These are phyloP conservation scores for Chloroclystis v-ata DNA, from an alignment of 2,888 invertebrate genomes.

Conservation along the genomic window DNA sequence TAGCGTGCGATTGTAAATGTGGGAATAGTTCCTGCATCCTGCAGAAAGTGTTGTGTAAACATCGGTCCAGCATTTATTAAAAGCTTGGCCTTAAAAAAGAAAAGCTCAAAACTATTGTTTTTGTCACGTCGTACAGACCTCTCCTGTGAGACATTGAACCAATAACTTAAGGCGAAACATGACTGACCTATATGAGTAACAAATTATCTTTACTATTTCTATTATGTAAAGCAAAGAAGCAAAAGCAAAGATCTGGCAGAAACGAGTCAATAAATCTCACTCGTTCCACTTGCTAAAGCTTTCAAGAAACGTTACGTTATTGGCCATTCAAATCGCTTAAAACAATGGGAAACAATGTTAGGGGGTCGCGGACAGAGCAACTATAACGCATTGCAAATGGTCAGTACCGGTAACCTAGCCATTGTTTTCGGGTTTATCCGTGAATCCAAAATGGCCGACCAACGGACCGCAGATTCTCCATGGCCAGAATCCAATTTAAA, in stretches of 20 bases:
- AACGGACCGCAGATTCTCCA: conserved; percentile 21
- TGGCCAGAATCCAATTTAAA: conserved; percentile 13
- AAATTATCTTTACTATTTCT: no score
- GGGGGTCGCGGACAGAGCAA: conserved; percentile 50
- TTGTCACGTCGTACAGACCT: no score
- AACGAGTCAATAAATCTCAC: conserved; percentile 44
- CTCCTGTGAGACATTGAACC: no score
- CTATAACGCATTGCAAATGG: conserved; percentile 47
- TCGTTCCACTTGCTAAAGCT: conserved; percentile 65
- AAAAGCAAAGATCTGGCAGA: neutral
- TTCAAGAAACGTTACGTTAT: conserved; percentile 52
- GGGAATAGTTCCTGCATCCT: neutral
- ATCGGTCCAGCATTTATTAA: no score
- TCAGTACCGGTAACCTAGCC: conserved; percentile 36
- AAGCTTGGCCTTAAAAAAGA: no score
- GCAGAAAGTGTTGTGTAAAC: no score
- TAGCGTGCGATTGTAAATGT: neutral
- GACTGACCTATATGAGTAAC: no score
- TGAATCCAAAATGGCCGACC: conserved; percentile 36
- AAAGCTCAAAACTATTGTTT: no score
- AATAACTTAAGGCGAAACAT: no score
- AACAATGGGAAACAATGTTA: conserved; percentile 59
- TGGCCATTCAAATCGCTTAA: conserved; percentile 61
- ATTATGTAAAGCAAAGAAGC: no score
- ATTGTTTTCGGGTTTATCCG: conserved; percentile 56